Evolutionary conservation across 2,797 vertebrate species (phyloP).

Genomic region (Mareca penelope): DNA sequence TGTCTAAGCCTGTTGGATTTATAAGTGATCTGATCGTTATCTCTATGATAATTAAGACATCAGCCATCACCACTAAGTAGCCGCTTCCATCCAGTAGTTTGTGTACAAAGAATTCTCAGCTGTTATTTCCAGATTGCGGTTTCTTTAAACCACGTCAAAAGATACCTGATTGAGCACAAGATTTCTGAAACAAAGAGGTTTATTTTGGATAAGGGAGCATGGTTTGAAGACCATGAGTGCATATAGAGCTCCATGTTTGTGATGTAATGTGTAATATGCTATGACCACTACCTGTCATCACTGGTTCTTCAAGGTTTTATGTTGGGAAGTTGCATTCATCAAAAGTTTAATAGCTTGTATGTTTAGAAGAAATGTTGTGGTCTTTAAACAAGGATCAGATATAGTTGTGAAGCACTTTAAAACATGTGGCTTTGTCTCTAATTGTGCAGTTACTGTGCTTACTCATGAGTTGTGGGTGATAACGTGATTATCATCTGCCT

Average conservation of each 20-base stretch:
- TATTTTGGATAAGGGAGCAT: neutral
- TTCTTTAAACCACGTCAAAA: neutral
- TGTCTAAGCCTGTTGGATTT: neutral
- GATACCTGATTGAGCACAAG: neutral
- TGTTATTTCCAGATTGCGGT: neutral
- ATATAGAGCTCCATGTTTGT: neutral
- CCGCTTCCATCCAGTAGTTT: neutral
- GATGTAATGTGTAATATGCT: neutral
- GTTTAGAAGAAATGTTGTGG: neutral
- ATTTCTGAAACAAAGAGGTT: neutral
- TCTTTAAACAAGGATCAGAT: neutral
- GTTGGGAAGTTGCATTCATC: neutral
- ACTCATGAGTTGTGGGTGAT: conserved; percentile 64
- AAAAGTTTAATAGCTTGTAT: neutral
- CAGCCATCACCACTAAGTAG: neutral
- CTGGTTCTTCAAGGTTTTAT: neutral
- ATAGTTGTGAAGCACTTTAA: neutral
- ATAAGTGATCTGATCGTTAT: neutral
- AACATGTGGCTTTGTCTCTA: conserved; percentile 36
- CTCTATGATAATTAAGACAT: neutral
- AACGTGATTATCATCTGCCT: conserved; percentile 67
- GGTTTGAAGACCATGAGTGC: neutral
- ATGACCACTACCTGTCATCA: fast-evolving
- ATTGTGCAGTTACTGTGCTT: conserved; percentile 52
- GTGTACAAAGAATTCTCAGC: neutral